These are phyloP conservation scores for Poecilia wingei DNA, from an alignment of 2,797 vertebrate species.

Conservation along the genomic window DNA sequence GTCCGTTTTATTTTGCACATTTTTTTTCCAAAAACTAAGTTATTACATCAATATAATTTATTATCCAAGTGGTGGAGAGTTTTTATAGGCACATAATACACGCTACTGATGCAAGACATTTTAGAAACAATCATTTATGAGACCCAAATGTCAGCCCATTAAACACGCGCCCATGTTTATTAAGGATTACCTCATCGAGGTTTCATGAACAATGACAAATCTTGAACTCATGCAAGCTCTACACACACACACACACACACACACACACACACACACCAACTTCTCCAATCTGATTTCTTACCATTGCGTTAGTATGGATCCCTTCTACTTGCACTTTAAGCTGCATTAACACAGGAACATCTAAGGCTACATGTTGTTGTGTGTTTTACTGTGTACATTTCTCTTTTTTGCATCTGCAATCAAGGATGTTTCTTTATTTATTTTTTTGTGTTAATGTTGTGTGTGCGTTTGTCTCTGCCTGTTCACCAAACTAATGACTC, in stretches of 20 bases:
- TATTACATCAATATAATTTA: background rate
- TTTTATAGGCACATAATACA: background rate
- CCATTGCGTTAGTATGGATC: slow-evolving; percentile 77
- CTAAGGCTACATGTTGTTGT: slow-evolving; percentile 32
- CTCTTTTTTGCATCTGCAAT: background rate
- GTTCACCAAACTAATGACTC: slow-evolving; percentile 29
- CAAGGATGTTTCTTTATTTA: background rate
- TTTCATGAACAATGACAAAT: slow-evolving; percentile 4
- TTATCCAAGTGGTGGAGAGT: background rate
- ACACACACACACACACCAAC: slow-evolving; percentile 1
- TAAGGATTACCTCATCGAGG: background rate
- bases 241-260: slow-evolving; percentile 7
- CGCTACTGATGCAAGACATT: background rate
- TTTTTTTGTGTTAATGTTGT: background rate
- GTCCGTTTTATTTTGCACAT: background rate
- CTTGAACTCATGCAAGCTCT: slow-evolving; percentile 1
- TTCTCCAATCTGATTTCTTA: slow-evolving; percentile 56
- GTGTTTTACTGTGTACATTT: slow-evolving; percentile 13
- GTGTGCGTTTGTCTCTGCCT: background rate
- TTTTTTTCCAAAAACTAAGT: background rate
- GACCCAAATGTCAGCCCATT: background rate
- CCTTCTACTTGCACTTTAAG: slow-evolving; percentile 53
- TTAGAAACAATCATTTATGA: background rate
- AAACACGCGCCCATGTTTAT: background rate
- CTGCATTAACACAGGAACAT: slow-evolving; percentile 69